Base-by-base conservation (phyloP, 2,888 invertebrate species). In the Polymixis lichenea region DNA sequence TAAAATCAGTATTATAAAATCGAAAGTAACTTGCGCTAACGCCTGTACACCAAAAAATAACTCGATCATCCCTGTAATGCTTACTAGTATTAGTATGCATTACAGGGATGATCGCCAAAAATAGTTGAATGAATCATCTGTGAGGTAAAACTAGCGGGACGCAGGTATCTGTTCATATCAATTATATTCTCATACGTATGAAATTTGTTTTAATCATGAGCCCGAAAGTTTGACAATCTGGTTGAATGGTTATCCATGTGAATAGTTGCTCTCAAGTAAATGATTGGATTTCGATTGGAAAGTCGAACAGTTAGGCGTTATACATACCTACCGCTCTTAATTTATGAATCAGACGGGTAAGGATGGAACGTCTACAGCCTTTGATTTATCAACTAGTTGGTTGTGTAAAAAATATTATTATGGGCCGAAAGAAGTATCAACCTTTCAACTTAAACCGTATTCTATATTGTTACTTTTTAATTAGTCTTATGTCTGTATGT, bases 171-270 rank as follows among this genome's bases (percentile, higher is more conserved):
- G 28, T 1, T 38, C 73, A 53, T 46, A 80, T 80, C 5, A 46
- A 72, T 77, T 61, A 73, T 46, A 60, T 53, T 80, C 28, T 49
- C 75, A 25, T 22, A 74, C 2, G n/a, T 49, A 58, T 25, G 46
- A 73, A 77, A 80, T 32, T 61, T 60, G 17, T 25, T 46, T 17
- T 17, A n/a, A 6, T 56, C 22, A 22, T 17, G 17, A 78, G 5
- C 73, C 38, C 15, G 32, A 80, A 73, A 77, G 46, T 77, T 77
- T 38, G n/a, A 19, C 53, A 72, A 73, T 72, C 72, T 49, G 73
- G n/a, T 19, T 53, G 60, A 61, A 61, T 77, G 49, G 38, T 11
- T 46, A 11, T n/a, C 11, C 9, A 17, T 65, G 28, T 43, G 28
- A 56, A 71, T 32, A 43, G n/a, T 51, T 43, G 2, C 51, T 60